Evolutionary conservation across 2,797 vertebrate species (phyloP).

Genomic region (Enteromius radiatus): DNA sequence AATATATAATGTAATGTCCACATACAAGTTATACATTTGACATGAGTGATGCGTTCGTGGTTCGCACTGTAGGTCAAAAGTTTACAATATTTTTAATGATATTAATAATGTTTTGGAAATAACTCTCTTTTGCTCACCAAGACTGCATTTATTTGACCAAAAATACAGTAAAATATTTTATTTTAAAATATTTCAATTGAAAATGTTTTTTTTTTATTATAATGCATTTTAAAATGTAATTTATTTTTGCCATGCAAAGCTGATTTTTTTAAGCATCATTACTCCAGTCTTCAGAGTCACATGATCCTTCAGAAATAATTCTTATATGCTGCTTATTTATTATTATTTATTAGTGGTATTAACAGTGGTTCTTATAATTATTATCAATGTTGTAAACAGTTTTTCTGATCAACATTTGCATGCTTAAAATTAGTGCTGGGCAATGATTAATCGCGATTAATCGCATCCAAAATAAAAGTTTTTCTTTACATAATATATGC

Average conservation of each 20-base stretch:
- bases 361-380: background rate
- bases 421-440: background rate
- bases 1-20: background rate
- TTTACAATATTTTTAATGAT: background rate
- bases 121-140: background rate
- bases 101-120: background rate
- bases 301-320: background rate
- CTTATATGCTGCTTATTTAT: background rate
- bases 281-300: background rate
- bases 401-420: background rate
- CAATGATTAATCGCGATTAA: too few relatives aligned
- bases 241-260: background rate
- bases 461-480: too few relatives aligned
- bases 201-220: background rate
- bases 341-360: background rate
- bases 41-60: background rate
- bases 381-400: background rate
- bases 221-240: background rate
- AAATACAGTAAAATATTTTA: background rate
- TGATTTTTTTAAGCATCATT: background rate
- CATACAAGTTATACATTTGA: background rate
- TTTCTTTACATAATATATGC: too few relatives aligned
- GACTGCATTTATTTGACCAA: background rate
- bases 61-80: background rate
- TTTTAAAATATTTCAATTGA: background rate